Evolutionary conservation across 1,140 invertebrate genomes (phyloP).

Genomic region (Ceratina australensis): DNA sequence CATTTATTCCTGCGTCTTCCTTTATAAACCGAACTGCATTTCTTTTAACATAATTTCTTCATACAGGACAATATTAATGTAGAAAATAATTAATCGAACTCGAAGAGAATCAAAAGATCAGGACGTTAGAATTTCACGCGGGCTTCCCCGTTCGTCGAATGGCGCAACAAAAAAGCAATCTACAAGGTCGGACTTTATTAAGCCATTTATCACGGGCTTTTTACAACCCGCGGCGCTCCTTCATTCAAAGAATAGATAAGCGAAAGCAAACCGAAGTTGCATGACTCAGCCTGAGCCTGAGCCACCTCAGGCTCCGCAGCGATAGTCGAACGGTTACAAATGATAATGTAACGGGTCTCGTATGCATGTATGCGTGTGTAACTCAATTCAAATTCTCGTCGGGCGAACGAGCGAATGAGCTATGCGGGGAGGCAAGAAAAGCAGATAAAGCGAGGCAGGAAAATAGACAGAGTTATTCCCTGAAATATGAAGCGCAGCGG

Average conservation of each 20-base stretch:
- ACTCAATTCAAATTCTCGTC: slow-evolving; percentile 6
- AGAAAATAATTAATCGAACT: too few relatives aligned
- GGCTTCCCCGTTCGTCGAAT: background rate
- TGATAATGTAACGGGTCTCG: background rate
- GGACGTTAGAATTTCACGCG: background rate
- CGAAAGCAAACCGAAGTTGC: background rate
- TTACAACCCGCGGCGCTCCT: too few relatives aligned
- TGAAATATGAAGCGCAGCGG: slow-evolving; percentile 57
- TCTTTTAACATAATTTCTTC: too few relatives aligned
- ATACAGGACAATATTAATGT: too few relatives aligned
- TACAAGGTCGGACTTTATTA: slow-evolving; percentile 28
- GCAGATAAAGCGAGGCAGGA: background rate
- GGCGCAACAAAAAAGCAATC: background rate
- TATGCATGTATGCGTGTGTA: background rate
- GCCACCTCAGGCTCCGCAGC: too few relatives aligned
- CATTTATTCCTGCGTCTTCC: too few relatives aligned
- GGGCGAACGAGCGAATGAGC: background rate
- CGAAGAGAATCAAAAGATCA: background rate
- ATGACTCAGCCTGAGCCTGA: slow-evolving; percentile 13
- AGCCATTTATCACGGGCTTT: slow-evolving; percentile 15
- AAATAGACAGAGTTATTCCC: slow-evolving; percentile 27
- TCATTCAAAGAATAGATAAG: background rate
- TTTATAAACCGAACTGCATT: too few relatives aligned
- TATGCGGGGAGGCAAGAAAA: too few relatives aligned
- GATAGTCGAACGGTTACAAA: background rate